These are phyloP conservation scores for Cacatua alba DNA, from an alignment of 2,113 vertebrate species.

Conservation along the genomic window DNA sequence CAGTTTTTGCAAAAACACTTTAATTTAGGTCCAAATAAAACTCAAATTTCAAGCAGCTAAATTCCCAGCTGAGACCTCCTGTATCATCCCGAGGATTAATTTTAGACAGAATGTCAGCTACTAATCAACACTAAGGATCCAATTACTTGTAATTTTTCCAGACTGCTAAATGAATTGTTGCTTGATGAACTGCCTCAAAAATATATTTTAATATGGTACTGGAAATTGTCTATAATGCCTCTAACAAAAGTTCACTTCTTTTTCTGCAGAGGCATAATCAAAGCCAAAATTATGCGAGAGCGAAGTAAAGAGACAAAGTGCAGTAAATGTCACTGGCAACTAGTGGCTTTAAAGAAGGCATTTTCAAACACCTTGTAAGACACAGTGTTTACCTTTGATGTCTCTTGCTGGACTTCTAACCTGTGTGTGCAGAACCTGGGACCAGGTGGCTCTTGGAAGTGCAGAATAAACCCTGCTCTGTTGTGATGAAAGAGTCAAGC, in stretches of 20 bases:
- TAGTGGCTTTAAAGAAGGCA: neutral
- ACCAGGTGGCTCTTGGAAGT: neutral
- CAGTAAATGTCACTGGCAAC: neutral
- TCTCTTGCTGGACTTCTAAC: neutral
- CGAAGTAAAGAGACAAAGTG: neutral
- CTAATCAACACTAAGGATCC: slow-evolving; percentile 29
- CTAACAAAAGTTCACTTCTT: neutral
- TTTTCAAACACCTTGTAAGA: neutral
- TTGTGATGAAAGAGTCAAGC: neutral
- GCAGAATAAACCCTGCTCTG: neutral
- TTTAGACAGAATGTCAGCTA: slow-evolving; percentile 34
- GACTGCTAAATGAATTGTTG: slow-evolving; percentile 27
- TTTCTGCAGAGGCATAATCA: neutral
- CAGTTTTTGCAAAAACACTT: neutral
- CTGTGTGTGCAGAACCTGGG: neutral
- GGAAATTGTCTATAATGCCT: neutral
- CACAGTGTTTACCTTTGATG: neutral
- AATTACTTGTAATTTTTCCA: slow-evolving; percentile 27
- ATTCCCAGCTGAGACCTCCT: neutral
- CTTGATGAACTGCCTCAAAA: slow-evolving; percentile 7
- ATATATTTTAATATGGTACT: neutral
- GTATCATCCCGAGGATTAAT: slow-evolving; percentile 4
- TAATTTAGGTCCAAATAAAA: slow-evolving; percentile 20
- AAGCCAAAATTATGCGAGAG: neutral
- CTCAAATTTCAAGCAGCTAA: slow-evolving; percentile 25